These are phyloP conservation scores for Acrobeloides nanus DNA, from an alignment of 2,888 invertebrate genomes.

Conservation along the genomic window DNA sequence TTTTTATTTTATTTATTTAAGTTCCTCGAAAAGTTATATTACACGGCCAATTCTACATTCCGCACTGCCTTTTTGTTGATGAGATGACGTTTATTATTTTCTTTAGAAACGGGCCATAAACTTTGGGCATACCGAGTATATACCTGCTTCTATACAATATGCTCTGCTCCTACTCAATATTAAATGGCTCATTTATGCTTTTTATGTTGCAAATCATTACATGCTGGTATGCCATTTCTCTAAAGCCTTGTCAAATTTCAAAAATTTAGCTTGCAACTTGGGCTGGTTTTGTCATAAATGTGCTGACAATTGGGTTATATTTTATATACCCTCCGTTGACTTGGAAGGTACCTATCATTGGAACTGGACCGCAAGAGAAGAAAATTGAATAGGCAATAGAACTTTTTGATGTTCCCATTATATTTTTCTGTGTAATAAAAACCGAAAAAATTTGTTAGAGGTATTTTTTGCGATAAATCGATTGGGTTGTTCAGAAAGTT, in stretches of 20 bases:
- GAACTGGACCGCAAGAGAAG: constrained; percentile 30
- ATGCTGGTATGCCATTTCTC: constrained; percentile 32
- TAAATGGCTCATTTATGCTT: constrained; percentile 47
- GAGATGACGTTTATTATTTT: background rate
- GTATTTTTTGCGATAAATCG: too few relatives aligned
- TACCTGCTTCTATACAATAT: constrained; percentile 47
- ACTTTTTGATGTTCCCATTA: too few relatives aligned
- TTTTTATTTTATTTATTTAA: too few relatives aligned
- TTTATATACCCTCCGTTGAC: constrained; percentile 50
- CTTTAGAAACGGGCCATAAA: constrained; percentile 36
- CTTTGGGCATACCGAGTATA: constrained; percentile 44
- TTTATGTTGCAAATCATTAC: constrained; percentile 37
- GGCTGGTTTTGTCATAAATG: constrained; percentile 42
- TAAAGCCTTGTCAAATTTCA: constrained; percentile 5
- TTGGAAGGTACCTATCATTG: constrained; percentile 49
- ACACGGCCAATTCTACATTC: too few relatives aligned
- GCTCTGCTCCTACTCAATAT: constrained; percentile 38
- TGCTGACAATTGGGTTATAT: constrained; percentile 40
- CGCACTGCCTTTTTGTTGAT: too few relatives aligned
- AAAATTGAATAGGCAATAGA: constrained; percentile 27
- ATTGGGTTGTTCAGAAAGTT: too few relatives aligned
- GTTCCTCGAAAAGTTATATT: too few relatives aligned
- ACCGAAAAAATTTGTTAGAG: too few relatives aligned
- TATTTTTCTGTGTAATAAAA: too few relatives aligned
- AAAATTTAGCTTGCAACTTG: constrained; percentile 39